Conservation (phyloP, 2,888 invertebrate species). For the Poecilobothrus nobilitatus region DNA sequence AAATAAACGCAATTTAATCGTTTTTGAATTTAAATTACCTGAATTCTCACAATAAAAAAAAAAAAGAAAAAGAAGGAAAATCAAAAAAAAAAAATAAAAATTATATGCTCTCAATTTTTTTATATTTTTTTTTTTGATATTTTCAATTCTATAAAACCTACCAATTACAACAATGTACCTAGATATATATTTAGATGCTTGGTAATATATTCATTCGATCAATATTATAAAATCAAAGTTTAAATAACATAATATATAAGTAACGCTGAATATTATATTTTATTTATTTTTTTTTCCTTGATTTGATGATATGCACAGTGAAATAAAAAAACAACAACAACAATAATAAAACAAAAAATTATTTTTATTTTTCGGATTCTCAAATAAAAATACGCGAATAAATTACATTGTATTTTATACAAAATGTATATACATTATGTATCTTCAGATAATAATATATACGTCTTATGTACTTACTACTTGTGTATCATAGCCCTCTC, state of each 20-base stretch:
- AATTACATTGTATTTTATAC: neutral
- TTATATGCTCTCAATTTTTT: neutral
- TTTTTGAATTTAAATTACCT: neutral
- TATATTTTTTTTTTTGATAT: no score
- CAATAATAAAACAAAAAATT: neutral
- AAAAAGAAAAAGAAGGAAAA: no score
- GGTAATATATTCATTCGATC: no score
- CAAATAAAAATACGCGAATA: neutral
- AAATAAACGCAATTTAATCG: no score
- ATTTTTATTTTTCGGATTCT: neutral
- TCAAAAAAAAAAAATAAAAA: neutral
- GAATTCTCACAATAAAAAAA: neutral
- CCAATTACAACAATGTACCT: neutral
- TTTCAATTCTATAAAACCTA: no score
- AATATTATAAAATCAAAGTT: neutral
- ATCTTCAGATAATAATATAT: no score
- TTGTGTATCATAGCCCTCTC: no score
- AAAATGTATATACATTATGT: no score
- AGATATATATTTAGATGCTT: neutral
- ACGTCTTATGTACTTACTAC: no score
- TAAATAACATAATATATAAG: slow-evolving; percentile 3
- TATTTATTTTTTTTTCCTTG: neutral
- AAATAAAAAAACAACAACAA: neutral
- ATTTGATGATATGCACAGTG: slow-evolving; percentile 4
- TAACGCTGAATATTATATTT: neutral